phyloP scores from a whole-genome alignment of 1,140 invertebrate genomes.

The Atta colombica region DNA sequence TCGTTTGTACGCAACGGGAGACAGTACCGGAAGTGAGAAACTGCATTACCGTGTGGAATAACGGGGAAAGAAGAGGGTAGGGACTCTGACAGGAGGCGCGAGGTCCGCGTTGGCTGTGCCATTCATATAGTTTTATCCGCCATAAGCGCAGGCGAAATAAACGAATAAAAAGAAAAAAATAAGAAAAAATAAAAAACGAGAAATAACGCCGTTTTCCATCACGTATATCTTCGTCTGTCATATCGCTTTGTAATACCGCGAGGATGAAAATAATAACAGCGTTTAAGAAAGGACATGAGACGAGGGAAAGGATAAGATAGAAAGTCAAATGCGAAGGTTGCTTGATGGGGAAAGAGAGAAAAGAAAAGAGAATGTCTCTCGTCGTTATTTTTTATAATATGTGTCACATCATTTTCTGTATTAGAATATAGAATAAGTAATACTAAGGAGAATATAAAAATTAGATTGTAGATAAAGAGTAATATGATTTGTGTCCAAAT shows the following conservation, averaged over 20 bases:
- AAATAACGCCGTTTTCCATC: constrained; percentile 22
- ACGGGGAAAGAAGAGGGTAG: constrained; percentile 59
- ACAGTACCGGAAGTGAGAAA: constrained; percentile 58
- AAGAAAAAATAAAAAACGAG: constrained; percentile 36
- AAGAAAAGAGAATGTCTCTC: constrained; percentile 38
- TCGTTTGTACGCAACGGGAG: constrained; percentile 41
- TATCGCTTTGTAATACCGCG: constrained; percentile 35
- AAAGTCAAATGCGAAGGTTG: not conserved
- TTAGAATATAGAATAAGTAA: constrained; percentile 55
- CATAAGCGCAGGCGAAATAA: constrained; percentile 63
- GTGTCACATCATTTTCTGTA: constrained; percentile 65
- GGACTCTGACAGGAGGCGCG: constrained; percentile 74
- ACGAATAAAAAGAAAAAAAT: constrained; percentile 17
- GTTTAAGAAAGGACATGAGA: not conserved
- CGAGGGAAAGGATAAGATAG: not conserved
- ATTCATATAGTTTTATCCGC: constrained; percentile 84
- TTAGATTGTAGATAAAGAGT: constrained; percentile 62
- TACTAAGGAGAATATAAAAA: constrained; percentile 51
- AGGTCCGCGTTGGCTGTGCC: constrained; percentile 85
- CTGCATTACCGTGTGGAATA: constrained; percentile 53
- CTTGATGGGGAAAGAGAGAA: not conserved
- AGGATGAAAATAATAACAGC: constrained; percentile 17
- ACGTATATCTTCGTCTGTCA: constrained; percentile 46
- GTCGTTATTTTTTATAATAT: constrained; percentile 66
- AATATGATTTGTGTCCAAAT: constrained; percentile 69